phyloP scores from a whole-genome alignment of 2,888 invertebrate species.

The Aleiodes leptofemur region DNA sequence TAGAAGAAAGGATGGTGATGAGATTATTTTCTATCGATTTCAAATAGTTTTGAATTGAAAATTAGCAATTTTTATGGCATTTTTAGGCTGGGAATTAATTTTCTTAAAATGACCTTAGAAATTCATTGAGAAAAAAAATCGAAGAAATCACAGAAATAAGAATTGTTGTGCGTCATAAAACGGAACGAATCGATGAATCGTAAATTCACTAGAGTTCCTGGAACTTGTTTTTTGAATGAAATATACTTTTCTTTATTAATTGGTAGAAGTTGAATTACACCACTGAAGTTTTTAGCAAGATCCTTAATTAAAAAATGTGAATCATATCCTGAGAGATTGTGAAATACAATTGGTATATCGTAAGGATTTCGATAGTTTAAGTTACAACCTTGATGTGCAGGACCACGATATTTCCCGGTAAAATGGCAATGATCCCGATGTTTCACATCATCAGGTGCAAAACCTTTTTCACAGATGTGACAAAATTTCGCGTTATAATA shows the following conservation, averaged over 20 bases:
- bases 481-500: constrained; percentile 41
- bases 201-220: neutral
- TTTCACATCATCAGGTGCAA: constrained; percentile 39
- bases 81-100: too few relatives aligned
- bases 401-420: constrained; percentile 52
- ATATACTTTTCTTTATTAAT: constrained; percentile 4
- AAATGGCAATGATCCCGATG: constrained; percentile 55
- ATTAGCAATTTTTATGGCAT: too few relatives aligned
- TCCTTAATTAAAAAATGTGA: constrained; percentile 62
- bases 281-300: constrained; percentile 41
- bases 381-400: constrained; percentile 59
- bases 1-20: too few relatives aligned
- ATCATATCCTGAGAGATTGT: constrained; percentile 53
- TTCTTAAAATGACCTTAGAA: too few relatives aligned
- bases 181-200: constrained; percentile 4
- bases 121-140: too few relatives aligned
- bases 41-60: too few relatives aligned
- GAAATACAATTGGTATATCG: constrained; percentile 59
- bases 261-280: constrained; percentile 45
- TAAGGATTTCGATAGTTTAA: constrained; percentile 55
- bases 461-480: constrained; percentile 52
- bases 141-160: too few relatives aligned
- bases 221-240: neutral
- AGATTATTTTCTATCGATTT: too few relatives aligned
- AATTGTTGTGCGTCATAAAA: constrained; percentile 1